These are phyloP conservation scores for Sapayoa aenigma DNA, from an alignment of 2,113 vertebrate genomes.

Conservation along the genomic window DNA sequence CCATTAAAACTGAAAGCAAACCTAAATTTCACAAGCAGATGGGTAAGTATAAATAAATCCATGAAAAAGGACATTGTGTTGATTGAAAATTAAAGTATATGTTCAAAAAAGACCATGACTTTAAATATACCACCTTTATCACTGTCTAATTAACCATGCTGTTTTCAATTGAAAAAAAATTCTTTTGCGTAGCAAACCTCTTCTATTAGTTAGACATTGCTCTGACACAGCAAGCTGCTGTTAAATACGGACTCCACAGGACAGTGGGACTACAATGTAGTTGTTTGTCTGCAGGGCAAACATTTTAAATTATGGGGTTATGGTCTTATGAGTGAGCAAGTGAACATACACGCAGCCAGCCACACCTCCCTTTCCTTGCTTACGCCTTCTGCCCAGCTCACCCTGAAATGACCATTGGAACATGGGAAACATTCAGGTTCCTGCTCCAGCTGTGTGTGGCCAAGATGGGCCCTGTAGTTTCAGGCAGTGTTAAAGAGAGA, in stretches of 20 bases:
- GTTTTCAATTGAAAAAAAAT: background rate
- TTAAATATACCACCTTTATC: background rate
- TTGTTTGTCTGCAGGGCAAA: background rate
- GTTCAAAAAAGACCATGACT: background rate
- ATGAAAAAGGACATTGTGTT: background rate
- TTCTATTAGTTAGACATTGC: background rate
- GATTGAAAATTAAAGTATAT: background rate
- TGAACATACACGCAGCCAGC: background rate
- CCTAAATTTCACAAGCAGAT: background rate
- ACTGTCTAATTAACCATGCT: background rate
- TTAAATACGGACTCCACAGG: background rate
- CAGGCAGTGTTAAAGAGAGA: rapidly evolving
- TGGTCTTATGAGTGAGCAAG: background rate
- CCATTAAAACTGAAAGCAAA: background rate
- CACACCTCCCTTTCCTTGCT: background rate
- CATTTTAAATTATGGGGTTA: rapidly evolving
- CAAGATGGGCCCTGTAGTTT: background rate
- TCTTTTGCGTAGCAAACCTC: background rate
- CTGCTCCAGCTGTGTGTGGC: background rate
- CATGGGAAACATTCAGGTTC: background rate
- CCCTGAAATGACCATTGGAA: rapidly evolving
- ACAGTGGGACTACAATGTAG: background rate
- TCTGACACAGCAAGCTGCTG: background rate
- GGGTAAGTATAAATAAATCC: background rate
- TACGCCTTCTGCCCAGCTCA: background rate